Evolutionary conservation across 2,113 vertebrate genomes (phyloP).

Genomic region (Hippolais icterina): DNA sequence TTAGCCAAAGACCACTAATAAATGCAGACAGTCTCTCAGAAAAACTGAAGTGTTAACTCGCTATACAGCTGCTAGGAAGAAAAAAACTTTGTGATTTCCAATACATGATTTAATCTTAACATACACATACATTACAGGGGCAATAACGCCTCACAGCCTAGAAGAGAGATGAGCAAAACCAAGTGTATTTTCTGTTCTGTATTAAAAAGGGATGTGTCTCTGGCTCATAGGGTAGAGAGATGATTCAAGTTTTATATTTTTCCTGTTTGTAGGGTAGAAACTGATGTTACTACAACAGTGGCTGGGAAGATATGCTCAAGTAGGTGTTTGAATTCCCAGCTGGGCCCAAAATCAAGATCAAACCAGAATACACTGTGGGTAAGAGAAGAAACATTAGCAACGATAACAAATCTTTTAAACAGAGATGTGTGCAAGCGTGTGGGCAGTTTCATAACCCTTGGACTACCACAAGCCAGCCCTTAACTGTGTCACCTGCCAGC

Average conservation of each 20-base stretch:
- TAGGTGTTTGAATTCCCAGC: background rate
- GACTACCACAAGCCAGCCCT: background rate
- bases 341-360: constrained; percentile 12
- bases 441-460: background rate
- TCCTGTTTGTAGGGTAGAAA: background rate
- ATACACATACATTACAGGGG: background rate
- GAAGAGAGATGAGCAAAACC: background rate
- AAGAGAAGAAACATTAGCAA: background rate
- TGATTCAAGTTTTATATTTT: constrained; percentile 21
- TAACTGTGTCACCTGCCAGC: background rate
- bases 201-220: background rate
- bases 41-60: constrained; percentile 12
- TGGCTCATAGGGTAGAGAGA: background rate
- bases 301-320: background rate
- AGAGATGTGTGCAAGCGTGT: background rate
- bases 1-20: constrained; percentile 24
- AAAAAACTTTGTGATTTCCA: constrained; percentile 21
- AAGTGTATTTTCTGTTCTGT: background rate
- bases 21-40: constrained; percentile 7
- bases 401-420: background rate
- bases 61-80: background rate
- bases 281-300: background rate
- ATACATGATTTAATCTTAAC: background rate
- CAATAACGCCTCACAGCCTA: background rate
- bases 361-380: background rate